Evolutionary conservation across 2,888 invertebrate species (phyloP).

Genomic region (Clanis bilineata): DNA sequence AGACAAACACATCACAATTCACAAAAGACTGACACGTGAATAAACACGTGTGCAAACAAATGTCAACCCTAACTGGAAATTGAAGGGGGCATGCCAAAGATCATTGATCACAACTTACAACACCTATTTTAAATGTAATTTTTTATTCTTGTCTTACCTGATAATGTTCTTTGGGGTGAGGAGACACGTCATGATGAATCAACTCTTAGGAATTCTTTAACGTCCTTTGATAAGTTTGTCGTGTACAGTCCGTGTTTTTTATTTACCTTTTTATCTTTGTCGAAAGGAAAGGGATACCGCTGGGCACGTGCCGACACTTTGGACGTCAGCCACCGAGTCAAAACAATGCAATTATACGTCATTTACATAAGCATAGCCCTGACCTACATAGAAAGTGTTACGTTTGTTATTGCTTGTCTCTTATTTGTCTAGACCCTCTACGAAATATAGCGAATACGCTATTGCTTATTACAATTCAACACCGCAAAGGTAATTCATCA

Average conservation of each 20-base stretch:
- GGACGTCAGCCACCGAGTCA: neutral
- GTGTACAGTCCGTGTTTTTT: neutral
- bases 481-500: neutral
- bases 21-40: too few species aligned
- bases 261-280: neutral
- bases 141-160: too few species aligned
- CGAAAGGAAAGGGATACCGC: too few species aligned
- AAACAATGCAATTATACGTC: neutral
- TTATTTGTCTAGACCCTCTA: constrained; percentile 3
- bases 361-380: constrained; percentile 4
- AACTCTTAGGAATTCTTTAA: neutral
- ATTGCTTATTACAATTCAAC: neutral
- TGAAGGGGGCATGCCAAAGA: too few species aligned
- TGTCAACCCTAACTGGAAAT: too few species aligned
- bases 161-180: too few species aligned
- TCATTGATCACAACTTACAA: too few species aligned
- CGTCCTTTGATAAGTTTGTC: neutral
- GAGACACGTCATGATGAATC: neutral
- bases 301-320: neutral
- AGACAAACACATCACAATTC: too few species aligned
- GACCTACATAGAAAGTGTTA: neutral
- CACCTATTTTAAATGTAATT: too few species aligned
- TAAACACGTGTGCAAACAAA: too few species aligned
- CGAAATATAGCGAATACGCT: neutral
- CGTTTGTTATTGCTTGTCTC: neutral